Evolutionary conservation across 1,140 invertebrate species (phyloP).

Genomic region (Ooceraea biroi): DNA sequence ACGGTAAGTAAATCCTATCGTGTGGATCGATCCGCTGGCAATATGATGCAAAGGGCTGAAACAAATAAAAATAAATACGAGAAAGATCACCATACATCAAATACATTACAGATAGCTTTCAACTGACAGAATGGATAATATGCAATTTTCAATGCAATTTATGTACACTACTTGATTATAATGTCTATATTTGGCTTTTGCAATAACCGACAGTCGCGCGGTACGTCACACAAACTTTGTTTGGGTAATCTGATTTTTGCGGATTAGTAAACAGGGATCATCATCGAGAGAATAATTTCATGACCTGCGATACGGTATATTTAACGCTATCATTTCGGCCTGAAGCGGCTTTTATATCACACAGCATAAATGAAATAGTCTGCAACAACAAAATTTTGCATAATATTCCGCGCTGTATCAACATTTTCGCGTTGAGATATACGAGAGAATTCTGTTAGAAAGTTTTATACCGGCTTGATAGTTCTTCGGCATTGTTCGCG

Average conservation of each 20-base stretch:
- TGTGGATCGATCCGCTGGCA: no score
- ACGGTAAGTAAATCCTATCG: not conserved
- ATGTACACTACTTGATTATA: conserved; percentile 8
- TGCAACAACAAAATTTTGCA: conserved; percentile 41
- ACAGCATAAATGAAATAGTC: conserved; percentile 34
- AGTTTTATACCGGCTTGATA: conserved; percentile 28
- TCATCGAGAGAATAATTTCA: conserved; percentile 35
- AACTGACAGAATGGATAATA: conserved; percentile 3
- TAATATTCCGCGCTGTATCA: conserved; percentile 21
- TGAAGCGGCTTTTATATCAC: conserved; percentile 4
- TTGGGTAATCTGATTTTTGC: conserved; percentile 31
- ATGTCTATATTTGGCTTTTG: conserved; percentile 25
- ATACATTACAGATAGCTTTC: no score
- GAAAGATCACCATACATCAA: not conserved
- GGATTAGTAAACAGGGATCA: conserved; percentile 22
- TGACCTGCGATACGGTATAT: conserved; percentile 19
- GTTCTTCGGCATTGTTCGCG: conserved; percentile 31
- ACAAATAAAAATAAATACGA: conserved; percentile 1
- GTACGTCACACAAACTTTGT: conserved; percentile 39
- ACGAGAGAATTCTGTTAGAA: conserved; percentile 28
- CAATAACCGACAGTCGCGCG: not conserved
- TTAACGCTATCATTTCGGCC: conserved; percentile 41
- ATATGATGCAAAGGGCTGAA: conserved; percentile 19
- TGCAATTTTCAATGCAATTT: not conserved
- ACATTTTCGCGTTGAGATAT: conserved; percentile 33